A percentile compares a stretch with the other conserved stretches of the same genome.
These are phyloP conservation scores for Enteromius mattozi DNA, from an alignment of 2,797 vertebrate genomes.

Conservation along the genomic window DNA sequence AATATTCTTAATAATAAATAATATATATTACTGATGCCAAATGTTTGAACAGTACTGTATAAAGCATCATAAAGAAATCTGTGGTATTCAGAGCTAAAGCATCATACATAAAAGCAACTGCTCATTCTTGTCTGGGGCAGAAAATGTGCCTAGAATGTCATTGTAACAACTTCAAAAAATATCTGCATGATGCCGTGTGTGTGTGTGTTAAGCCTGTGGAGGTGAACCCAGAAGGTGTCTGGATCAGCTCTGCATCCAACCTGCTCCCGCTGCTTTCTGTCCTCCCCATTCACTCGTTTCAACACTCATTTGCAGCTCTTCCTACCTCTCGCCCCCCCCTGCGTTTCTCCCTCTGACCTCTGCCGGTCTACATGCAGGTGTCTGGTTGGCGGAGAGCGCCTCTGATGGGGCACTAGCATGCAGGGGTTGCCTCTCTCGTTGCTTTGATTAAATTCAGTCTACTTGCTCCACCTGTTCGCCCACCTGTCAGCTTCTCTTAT, in stretches of 20 bases:
- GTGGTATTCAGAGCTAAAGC: background rate
- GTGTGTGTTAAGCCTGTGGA: slow-evolving; percentile 28
- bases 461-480: slow-evolving; percentile 54
- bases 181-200: background rate
- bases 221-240: slow-evolving; percentile 36
- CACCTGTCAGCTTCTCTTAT: slow-evolving; percentile 58
- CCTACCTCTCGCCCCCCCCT: background rate
- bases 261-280: slow-evolving; percentile 20
- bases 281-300: background rate
- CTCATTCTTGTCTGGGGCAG: background rate
- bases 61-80: background rate
- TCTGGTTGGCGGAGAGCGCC: slow-evolving; percentile 36
- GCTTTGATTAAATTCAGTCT: slow-evolving; percentile 56
- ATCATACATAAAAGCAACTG: background rate
- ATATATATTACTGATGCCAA: background rate
- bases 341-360: slow-evolving; percentile 41
- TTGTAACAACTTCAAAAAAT: background rate
- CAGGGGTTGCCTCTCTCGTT: slow-evolving; percentile 48
- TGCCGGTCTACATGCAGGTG: slow-evolving; percentile 44
- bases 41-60: background rate
- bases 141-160: background rate
- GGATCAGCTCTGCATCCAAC: slow-evolving; percentile 12
- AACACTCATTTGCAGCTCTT: slow-evolving; percentile 29
- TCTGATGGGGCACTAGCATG: slow-evolving; percentile 48
- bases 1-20: background rate